These are phyloP conservation scores for Aurelia aurita complex sp. Pacific DNA, from an alignment of 30 jellyfish, hydroid and myxozoan species.

Conservation along the genomic window DNA sequence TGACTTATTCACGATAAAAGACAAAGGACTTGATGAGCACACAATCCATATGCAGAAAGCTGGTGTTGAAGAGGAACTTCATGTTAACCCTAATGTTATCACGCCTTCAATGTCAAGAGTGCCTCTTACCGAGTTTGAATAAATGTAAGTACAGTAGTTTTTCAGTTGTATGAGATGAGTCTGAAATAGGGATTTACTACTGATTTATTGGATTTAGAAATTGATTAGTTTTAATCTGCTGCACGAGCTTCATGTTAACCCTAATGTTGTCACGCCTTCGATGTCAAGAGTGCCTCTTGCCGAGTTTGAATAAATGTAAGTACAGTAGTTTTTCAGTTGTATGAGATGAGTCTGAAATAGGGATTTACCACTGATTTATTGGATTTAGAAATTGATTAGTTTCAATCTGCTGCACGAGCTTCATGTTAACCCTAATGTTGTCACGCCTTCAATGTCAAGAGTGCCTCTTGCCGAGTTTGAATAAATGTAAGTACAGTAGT, in stretches of 20 bases:
- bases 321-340: too few relatives aligned
- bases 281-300: conserved; percentile 74
- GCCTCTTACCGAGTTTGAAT: too few relatives aligned
- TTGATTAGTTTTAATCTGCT: too few relatives aligned
- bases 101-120: too few relatives aligned
- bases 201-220: too few relatives aligned
- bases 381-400: too few relatives aligned
- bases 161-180: too few relatives aligned
- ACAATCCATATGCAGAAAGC: conserved; percentile 59
- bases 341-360: too few relatives aligned
- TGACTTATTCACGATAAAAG: conserved; percentile 66
- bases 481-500: background rate
- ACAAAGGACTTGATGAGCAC: conserved; percentile 58
- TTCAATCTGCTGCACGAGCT: conserved; percentile 2
- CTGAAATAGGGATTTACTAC: too few relatives aligned
- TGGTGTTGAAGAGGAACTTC: conserved; percentile 71
- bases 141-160: too few relatives aligned
- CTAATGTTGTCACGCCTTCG: conserved; percentile 54
- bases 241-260: conserved; percentile 52
- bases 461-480: conserved; percentile 74
- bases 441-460: conserved; percentile 72
- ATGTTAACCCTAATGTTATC: background rate
- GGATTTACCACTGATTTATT: too few relatives aligned
- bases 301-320: conserved; percentile 38
- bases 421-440: conserved; percentile 37